Percentiles rank a stretch among this genome's conserved stretches.
phyloP scores from a whole-genome alignment of 2,888 invertebrate genomes.

The Uloborus plumipes region DNA sequence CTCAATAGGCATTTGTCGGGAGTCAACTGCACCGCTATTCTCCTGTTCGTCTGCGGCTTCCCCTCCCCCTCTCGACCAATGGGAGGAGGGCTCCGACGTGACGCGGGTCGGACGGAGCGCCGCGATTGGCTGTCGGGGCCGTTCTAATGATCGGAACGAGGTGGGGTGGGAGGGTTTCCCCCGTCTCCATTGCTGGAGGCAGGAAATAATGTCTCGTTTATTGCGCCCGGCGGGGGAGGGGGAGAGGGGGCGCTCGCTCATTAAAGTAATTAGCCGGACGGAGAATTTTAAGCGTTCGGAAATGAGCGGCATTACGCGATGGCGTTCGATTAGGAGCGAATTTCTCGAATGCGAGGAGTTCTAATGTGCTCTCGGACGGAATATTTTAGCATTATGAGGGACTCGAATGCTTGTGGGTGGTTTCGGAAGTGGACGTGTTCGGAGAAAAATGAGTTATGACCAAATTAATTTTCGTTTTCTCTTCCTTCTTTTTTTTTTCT shows the following conservation, averaged over 20 bases:
- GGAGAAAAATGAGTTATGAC: no score
- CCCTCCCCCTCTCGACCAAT: constrained; percentile 25
- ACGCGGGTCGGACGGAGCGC: neutral
- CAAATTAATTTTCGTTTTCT: no score
- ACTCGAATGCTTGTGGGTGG: no score
- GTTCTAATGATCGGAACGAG: constrained; percentile 2
- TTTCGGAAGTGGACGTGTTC: no score
- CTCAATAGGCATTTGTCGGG: constrained; percentile 3
- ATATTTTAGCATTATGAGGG: no score
- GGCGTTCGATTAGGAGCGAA: neutral
- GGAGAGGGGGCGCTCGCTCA: constrained; percentile 17
- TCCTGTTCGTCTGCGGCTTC: neutral
- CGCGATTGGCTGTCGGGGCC: neutral
- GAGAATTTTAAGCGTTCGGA: constrained; percentile 36
- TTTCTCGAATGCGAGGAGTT: no score
- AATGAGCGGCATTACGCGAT: constrained; percentile 36
- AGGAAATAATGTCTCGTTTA: constrained; percentile 36
- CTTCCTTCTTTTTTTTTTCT: no score
- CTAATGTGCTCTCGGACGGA: no score
- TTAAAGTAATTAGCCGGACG: constrained; percentile 52
- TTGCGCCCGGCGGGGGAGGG: constrained; percentile 5
- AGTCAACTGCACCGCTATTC: constrained; percentile 7
- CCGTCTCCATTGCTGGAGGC: neutral
- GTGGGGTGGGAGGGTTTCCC: constrained; percentile 20
- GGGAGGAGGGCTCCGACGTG: neutral